Evolutionary conservation across 2,113 vertebrate species (phyloP).

Genomic region (Grammomys surdaster): DNA sequence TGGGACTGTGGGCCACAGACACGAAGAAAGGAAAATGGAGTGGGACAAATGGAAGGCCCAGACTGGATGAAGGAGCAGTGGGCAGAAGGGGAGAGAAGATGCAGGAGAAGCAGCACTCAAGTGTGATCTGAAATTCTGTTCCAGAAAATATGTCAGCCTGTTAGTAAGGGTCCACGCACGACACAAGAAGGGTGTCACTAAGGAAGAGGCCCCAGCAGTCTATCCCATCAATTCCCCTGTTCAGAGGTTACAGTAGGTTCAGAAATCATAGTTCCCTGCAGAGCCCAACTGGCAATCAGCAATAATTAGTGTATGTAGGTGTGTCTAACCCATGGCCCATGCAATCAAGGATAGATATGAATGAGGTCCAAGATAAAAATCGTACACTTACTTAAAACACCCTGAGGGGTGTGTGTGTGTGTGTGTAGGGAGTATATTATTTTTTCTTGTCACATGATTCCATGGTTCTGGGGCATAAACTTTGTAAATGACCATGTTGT

Average conservation of each 20-base stretch:
- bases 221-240: neutral
- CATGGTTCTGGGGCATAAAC: neutral
- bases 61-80: neutral
- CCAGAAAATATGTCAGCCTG: neutral
- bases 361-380: neutral
- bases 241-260: neutral
- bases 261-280: neutral
- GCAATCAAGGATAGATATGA: neutral
- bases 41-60: neutral
- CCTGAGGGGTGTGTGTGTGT: neutral
- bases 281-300: neutral
- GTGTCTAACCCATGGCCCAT: neutral
- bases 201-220: neutral
- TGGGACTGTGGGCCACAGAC: neutral
- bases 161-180: neutral
- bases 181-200: neutral
- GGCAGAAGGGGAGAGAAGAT: neutral
- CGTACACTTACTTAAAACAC: neutral
- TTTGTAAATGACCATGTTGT: neutral
- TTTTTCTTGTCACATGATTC: neutral
- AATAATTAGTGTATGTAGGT: neutral
- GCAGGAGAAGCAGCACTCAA: neutral
- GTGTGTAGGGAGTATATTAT: neutral
- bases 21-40: neutral
- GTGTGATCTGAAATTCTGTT: neutral